phyloP scores from a whole-genome alignment of 2,888 invertebrate genomes.

The Drosophila falleni region DNA sequence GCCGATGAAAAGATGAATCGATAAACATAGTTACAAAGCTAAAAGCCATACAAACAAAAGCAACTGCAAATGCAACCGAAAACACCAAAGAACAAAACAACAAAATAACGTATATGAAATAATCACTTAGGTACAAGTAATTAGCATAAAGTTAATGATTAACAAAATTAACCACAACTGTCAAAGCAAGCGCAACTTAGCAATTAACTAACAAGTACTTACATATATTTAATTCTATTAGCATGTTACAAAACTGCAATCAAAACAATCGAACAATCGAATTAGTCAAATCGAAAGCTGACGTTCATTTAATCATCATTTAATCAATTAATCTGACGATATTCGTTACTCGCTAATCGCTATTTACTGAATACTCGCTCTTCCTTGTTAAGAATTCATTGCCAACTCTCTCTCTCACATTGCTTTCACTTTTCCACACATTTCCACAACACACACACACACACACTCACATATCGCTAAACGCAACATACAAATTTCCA shows the following conservation, averaged over 20 bases:
- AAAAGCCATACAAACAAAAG: conserved; percentile 10
- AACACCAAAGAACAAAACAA: conserved; percentile 50
- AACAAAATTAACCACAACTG: conserved; percentile 25
- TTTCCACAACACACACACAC: conserved; percentile 21
- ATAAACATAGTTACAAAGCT: conserved; percentile 10
- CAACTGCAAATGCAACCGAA: conserved; percentile 53
- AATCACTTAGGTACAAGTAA: conserved; percentile 38
- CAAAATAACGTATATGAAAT: conserved; percentile 26
- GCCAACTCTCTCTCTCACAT: neutral
- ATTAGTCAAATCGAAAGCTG: conserved; percentile 20
- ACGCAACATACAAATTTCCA: conserved; percentile 21
- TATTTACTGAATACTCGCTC: conserved; percentile 1
- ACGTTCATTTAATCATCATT: conserved; percentile 5
- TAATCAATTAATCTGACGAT: conserved; percentile 9
- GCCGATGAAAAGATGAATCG: neutral
- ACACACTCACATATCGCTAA: conserved; percentile 62
- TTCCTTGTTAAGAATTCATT: neutral
- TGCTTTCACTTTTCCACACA: conserved; percentile 9
- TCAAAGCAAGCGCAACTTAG: conserved; percentile 26
- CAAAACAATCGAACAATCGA: conserved; percentile 28
- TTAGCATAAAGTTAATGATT: conserved; percentile 30
- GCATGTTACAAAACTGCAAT: conserved; percentile 19
- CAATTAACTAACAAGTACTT: conserved; percentile 28
- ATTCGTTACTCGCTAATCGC: conserved; percentile 17
- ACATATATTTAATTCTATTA: conserved; percentile 20